Conservation (phyloP, 2,888 invertebrate genomes). For the Limnephilus auricula region DNA sequence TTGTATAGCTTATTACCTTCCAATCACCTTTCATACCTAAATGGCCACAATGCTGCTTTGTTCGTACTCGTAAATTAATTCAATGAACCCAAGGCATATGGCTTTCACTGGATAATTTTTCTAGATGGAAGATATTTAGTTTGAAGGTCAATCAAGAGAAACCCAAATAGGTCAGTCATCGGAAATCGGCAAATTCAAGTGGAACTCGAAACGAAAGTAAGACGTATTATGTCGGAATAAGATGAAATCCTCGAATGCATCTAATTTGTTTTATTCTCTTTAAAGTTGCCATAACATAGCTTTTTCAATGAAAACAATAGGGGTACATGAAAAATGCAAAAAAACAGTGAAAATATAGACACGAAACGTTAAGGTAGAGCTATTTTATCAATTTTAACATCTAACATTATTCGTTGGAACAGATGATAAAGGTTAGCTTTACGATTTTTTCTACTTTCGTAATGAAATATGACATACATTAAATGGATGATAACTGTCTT, state of each 20-base stretch:
- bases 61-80: background rate
- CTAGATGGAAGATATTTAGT: background rate
- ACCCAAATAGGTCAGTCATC: background rate
- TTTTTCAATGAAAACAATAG: too few species aligned
- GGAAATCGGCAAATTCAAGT: background rate
- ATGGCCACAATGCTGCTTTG: background rate
- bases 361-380: background rate
- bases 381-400: background rate
- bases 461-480: too few species aligned
- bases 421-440: background rate
- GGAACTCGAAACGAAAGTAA: background rate
- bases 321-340: too few species aligned
- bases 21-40: constrained; percentile 2
- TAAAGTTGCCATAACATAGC: background rate
- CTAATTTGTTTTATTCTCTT: background rate
- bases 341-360: too few species aligned
- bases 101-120: background rate
- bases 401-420: background rate
- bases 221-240: background rate
- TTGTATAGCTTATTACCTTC: background rate
- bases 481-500: background rate
- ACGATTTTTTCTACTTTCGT: background rate
- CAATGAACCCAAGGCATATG: background rate
- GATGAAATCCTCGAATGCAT: background rate
- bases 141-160: background rate